Base-by-base conservation (phyloP, 1,140 invertebrate species). In the Drosophila kikkawai region DNA sequence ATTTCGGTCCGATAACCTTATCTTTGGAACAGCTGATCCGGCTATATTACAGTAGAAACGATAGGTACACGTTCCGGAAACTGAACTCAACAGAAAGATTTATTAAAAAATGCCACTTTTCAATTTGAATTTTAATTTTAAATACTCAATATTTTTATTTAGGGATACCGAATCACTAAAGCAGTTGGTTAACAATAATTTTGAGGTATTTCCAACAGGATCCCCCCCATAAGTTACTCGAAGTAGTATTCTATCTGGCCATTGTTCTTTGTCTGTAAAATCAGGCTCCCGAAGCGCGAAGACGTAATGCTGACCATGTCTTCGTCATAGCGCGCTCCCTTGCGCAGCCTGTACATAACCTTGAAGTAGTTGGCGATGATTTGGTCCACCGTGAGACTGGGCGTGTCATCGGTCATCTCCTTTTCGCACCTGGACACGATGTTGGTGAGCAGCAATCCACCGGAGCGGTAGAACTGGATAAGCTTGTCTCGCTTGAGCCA, bases 321-420 rank as follows among this genome's bases (percentile, higher is more conserved):
- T 8, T 70, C 53, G 0, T 15, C 19, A 9, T 36, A 41, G 9
- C 32, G 34, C 0, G 36, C 7, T 6, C 48, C 64, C 42, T 86
- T 87, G 32, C 82, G 83, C 8, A 82, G 48, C 34, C 82, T 51
- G 12, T 39, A 39, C 44, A 76, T 75, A 0, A 75, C 44, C 36
- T 59, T 83, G 15, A 91, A 85, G 67, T 92, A 92, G 29, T 80
- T 85, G 12, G 47, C 1, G 11, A 82, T 92, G 26, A 92, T 91
- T 7, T 65, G 45, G 0, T 69, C 50, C 7, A 85, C 76, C n/a
- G n/a, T 29, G 0, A 58, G 79, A 2, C 66, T 69, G 45, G 81
- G 77, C 2, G 45, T 11, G 0, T 4, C 29, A 0, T 29, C 32
- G 12, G 39, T 32, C 15, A 92, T 2, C 17, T 92, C 91, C 39